A percentile compares a stretch with the other conserved stretches of the same genome.
These are phyloP conservation scores for Heliconius charithonia DNA, from an alignment of 2,888 invertebrate species.

Conservation along the genomic window DNA sequence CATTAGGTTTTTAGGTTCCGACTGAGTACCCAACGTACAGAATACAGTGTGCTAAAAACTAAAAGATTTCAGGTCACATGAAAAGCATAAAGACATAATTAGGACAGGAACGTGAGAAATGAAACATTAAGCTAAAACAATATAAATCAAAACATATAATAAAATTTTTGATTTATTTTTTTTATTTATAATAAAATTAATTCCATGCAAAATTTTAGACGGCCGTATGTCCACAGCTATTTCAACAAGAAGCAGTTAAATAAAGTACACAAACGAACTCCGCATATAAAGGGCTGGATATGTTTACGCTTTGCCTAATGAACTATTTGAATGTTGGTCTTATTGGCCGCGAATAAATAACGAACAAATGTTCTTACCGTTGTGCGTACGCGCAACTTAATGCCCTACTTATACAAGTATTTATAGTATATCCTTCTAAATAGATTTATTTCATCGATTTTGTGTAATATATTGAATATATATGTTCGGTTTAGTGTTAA, in stretches of 20 bases:
- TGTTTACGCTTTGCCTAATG: conserved; percentile 71
- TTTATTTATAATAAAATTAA: neutral
- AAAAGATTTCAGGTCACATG: no score
- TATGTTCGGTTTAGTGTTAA: conserved; percentile 32
- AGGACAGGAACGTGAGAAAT: no score
- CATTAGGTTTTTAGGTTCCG: neutral
- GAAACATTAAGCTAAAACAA: no score
- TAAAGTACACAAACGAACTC: conserved; percentile 66
- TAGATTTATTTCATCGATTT: conserved; percentile 39
- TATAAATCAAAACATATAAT: no score
- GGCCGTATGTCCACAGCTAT: conserved; percentile 57
- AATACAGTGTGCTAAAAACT: neutral
- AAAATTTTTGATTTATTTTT: no score
- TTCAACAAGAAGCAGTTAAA: conserved; percentile 68
- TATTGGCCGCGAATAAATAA: conserved; percentile 76
- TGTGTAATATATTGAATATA: conserved; percentile 36
- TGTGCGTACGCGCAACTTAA: conserved; percentile 73
- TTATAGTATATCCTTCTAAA: conserved; percentile 53
- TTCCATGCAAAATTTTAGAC: neutral
- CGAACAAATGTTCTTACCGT: conserved; percentile 70
- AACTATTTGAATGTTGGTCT: conserved; percentile 82
- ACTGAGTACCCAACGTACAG: neutral
- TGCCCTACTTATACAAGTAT: conserved; percentile 66
- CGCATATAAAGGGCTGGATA: conserved; percentile 75
- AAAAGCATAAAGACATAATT: no score